Conservation (phyloP, 92 coral and sea anemone species). For the Porites evermanni region DNA sequence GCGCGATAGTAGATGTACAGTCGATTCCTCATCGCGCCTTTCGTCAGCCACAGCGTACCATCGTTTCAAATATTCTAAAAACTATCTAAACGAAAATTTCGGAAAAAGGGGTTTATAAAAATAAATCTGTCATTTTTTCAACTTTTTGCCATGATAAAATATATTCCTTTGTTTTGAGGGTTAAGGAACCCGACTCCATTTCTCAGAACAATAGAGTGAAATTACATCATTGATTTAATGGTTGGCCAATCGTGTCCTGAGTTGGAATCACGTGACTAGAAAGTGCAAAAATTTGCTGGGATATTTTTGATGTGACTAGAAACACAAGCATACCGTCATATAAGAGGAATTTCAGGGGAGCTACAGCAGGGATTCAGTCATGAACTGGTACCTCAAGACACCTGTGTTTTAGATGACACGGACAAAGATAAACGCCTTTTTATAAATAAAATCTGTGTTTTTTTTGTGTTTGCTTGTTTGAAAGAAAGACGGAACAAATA, state of each 20-base stretch:
- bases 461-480: not conserved
- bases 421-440: not conserved
- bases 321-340: slow-evolving; percentile 79
- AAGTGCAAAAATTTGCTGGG: slow-evolving; percentile 23
- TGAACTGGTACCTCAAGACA: slow-evolving; percentile 44
- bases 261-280: slow-evolving; percentile 56
- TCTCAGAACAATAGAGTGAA: slow-evolving; percentile 35
- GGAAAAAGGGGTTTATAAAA: not conserved
- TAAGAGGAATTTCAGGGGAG: slow-evolving; percentile 63
- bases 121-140: not conserved
- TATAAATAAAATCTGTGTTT: not conserved
- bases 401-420: slow-evolving; percentile 31
- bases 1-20: slow-evolving; percentile 10
- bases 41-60: slow-evolving; percentile 17
- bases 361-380: not conserved
- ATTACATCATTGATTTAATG: slow-evolving; percentile 24
- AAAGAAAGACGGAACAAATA: not conserved
- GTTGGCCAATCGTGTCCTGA: slow-evolving; percentile 49
- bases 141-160: slow-evolving; percentile 30
- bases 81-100: not conserved
- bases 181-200: not conserved
- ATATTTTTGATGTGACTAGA: slow-evolving; percentile 47
- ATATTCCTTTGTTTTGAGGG: slow-evolving; percentile 38
- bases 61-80: not conserved
- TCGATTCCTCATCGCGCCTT: not conserved